Conservation (phyloP, 2,797 vertebrate species). For the Sebastes steindachneri region DNA sequence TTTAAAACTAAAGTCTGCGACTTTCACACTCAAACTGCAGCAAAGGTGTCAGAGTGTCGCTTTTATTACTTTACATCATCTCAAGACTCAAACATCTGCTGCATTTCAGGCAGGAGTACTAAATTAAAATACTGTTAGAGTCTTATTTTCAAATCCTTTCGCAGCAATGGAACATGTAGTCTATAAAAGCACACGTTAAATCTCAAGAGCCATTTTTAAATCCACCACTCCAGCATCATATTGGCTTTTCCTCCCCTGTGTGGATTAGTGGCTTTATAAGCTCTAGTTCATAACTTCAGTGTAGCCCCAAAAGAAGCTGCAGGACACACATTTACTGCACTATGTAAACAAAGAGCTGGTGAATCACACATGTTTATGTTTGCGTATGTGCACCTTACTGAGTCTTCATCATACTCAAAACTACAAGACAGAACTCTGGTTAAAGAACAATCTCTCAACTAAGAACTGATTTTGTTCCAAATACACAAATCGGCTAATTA, state of each 20-base stretch:
- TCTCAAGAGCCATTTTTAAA: constrained; percentile 16
- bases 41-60: too few species aligned
- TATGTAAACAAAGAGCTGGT: background rate
- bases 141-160: background rate
- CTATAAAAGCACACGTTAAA: background rate
- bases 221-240: background rate
- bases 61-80: background rate
- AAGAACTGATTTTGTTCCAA: background rate
- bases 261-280: constrained; percentile 23
- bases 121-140: background rate
- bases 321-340: background rate
- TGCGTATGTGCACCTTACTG: too few species aligned
- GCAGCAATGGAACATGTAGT: background rate
- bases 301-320: background rate
- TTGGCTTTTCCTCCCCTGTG: background rate
- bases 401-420: background rate
- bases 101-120: background rate
- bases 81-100: background rate
- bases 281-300: background rate
- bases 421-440: background rate
- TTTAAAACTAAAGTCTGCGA: background rate
- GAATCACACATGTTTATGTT: background rate
- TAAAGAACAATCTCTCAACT: background rate
- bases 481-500: background rate
- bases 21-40: background rate